Percentiles rank a stretch among this genome's conserved stretches.
Conservation (phyloP, 2,113 vertebrate genomes). For the Bufo bufo region DNA sequence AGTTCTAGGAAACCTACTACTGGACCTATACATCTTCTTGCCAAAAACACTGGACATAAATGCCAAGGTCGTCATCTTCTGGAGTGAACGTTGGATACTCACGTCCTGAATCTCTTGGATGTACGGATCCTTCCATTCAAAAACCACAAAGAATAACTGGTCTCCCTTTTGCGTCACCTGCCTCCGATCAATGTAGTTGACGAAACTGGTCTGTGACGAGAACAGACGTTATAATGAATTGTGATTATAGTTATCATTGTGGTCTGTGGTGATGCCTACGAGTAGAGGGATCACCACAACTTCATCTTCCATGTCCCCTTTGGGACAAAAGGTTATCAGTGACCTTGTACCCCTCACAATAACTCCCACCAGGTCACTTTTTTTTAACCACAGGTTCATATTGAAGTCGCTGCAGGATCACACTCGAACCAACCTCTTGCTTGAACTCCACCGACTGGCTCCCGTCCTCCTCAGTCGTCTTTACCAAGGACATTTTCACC, state of each 20-base stretch:
- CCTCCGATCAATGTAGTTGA: conserved; percentile 91
- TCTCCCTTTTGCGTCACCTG: conserved; percentile 68
- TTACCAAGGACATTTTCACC: conserved; percentile 97
- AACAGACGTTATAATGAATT: neutral
- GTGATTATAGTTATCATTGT: no score
- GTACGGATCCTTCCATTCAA: conserved; percentile 95
- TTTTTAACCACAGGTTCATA: no score
- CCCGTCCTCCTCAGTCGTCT: conserved; percentile 85
- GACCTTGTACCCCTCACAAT: no score
- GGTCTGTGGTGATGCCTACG: no score
- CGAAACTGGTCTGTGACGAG: conserved; percentile 83
- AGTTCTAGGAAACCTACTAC: no score
- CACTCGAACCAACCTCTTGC: conserved; percentile 82
- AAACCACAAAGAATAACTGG: conserved; percentile 93
- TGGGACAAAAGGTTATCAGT: no score
- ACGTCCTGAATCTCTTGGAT: conserved; percentile 93
- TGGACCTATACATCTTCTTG: no score
- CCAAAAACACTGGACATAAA: no score
- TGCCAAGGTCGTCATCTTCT: no score
- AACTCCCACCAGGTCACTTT: no score
- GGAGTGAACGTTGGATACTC: conserved; percentile 64
- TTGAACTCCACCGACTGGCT: conserved; percentile 87
- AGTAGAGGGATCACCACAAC: neutral
- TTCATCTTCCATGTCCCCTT: no score
- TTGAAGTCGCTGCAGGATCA: no score